A percentile compares a stretch with the other conserved stretches of the same genome.
Conservation (phyloP, 2,113 vertebrate species). For the Thalassoma bifasciatum region DNA sequence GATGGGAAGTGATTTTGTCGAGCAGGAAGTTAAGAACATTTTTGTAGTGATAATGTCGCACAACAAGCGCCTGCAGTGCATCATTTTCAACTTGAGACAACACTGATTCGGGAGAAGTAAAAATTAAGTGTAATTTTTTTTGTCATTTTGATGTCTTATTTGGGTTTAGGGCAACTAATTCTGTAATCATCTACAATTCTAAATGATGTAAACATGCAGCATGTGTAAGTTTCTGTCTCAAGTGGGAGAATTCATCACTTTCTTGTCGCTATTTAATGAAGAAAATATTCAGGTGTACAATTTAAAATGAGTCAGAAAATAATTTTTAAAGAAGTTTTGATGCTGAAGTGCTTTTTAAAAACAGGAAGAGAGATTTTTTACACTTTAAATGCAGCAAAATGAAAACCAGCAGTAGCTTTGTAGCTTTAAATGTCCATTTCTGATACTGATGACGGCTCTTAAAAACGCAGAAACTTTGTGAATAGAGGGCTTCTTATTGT, state of each 20-base stretch:
- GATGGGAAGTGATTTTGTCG: constrained; percentile 83
- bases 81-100: constrained; percentile 10
- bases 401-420: no score
- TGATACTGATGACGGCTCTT: no score
- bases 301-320: constrained; percentile 2
- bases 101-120: not conserved
- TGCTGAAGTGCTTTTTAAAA: no score
- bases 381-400: no score
- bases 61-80: constrained; percentile 64
- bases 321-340: no score
- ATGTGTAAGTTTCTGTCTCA: not conserved
- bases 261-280: not conserved
- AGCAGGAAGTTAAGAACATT: constrained; percentile 79
- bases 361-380: no score
- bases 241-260: not conserved
- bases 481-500: no score
- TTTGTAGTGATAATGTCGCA: constrained; percentile 73
- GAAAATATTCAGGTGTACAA: not conserved
- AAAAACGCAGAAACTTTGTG: no score
- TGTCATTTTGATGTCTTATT: not conserved
- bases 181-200: not conserved
- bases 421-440: no score
- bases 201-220: not conserved
- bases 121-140: not conserved
- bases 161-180: not conserved